Evolutionary conservation across 2,888 invertebrate species (phyloP), one percentile per base, ranked within the genome.

Genomic region (Axea sp.): DNA sequence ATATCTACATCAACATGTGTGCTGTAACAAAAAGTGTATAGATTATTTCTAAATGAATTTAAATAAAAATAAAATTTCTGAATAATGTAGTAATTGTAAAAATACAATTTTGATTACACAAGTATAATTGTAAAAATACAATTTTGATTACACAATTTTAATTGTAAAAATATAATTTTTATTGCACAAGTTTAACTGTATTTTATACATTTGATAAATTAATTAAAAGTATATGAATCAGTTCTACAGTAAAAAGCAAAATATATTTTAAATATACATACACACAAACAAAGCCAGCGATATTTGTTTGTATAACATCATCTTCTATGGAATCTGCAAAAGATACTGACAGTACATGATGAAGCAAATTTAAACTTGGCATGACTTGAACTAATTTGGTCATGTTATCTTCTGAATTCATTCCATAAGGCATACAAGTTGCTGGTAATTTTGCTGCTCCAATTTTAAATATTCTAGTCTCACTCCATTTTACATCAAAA

Each of bases 371-470:
- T 0, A 92, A 90, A 82, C 94, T 91, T 0, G 96, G 94, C 68
- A 92, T 91, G 26, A 97, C 92, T 0, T 92, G 89, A 19, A 98
- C 96, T 53, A 98, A 89, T 89, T 96, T 96, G 0, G 96, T 97
- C 73, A 94, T 90, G 85, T 96, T 96, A 88, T 98, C 98, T 84
- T 95, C 95, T 0, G 92, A 88, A 82, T 95, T 96, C 96, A 98
- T 98, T 45, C 98, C 99, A 64, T 98, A 91, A 0, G 99, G 99
- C 92, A 99, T 93, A 87, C 98, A 97, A 1, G 98, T 98, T 83
- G 96, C 96, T 0, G 99, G 98, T 60, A 99, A 89, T 0, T 94
- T 92, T 0, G 96, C 96, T 0, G 97, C 97, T 6, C 98, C 97
- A 81, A 98, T 96, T 91, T 98, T 98, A 85, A 93, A 97, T 28